Base-by-base conservation (phyloP, 2,888 invertebrate species). In the Eristalis tenax region DNA sequence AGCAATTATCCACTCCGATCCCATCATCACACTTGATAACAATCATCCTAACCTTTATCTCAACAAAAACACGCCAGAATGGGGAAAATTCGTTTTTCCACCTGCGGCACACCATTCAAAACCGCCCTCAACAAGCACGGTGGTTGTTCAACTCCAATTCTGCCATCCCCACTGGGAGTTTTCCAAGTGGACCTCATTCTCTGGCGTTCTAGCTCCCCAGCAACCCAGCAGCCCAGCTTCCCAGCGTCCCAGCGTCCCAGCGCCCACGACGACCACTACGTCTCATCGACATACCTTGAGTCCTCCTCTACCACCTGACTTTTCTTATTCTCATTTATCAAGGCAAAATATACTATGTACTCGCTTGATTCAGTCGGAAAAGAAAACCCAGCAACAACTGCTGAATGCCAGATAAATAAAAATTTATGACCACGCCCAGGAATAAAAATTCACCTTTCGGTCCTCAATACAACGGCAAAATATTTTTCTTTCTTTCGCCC, bases 401-500 rank as follows among this genome's bases (percentile, higher is more conserved):
- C 50, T 18, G 56, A 64, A 74, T 61, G 57, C 64, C 59, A 87
- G 65, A 87, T 87, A 87, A 87, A 87, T 87, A 87, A 83, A 87
- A 87, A 87, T 83, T 87, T 87, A 87, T 87, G 87, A 87, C 87
- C 87, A 87, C 87, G 87, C 87, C 87, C 87, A 87, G 87, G 83
- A 87, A 87, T 83, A 87, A 87, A 87, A 87, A 87, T 80, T 87
- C 87, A 87, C 87, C 87, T 87, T 87, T 87, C 79, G 83, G 65
- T 87, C 76, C 76, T 75, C 83, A 87, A 87, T 80, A 80, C 83
- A 87, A 87, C 79, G 83, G 80, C 87, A 87, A 87, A 87, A 87
- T 87, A 87, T 83, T 83, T 87, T 87, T 79, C 79, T 87, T 87
- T 76, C 83, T 71, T 84, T 64, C 75, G n/a, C 65, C 75, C 70